Evolutionary conservation across 2,113 vertebrate species (phyloP).

Genomic region (Catharus minimus): DNA sequence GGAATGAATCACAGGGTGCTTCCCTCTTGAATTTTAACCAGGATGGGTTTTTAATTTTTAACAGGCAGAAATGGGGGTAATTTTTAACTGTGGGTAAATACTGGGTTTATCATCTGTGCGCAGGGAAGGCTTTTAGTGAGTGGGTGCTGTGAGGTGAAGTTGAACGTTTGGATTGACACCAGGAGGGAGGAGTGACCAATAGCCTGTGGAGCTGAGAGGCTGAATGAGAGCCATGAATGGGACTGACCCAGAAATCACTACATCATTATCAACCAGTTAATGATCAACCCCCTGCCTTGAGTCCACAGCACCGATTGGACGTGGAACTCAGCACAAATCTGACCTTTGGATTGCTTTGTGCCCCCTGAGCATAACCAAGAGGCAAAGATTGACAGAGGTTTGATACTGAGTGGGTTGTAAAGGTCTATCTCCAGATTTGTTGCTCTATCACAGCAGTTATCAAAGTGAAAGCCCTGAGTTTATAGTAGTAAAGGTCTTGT

Average conservation of each 20-base stretch:
- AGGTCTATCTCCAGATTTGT: neutral
- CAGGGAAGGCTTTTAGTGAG: neutral
- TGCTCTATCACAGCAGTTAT: neutral
- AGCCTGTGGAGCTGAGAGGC: neutral
- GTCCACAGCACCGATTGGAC: neutral
- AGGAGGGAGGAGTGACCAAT: neutral
- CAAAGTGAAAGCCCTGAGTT: neutral
- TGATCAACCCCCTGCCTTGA: neutral
- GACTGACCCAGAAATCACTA: neutral
- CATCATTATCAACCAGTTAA: neutral
- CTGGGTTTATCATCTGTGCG: neutral
- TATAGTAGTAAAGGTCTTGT: neutral
- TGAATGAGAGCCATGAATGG: neutral
- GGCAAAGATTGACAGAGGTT: neutral
- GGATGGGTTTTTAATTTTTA: neutral
- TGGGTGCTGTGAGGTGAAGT: fast-evolving
- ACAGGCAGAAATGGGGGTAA: neutral
- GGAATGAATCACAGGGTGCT: fast-evolving
- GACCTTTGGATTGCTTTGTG: neutral
- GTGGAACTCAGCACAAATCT: fast-evolving
- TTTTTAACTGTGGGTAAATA: conserved; percentile 33
- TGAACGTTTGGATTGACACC: neutral
- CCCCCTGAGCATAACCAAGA: neutral
- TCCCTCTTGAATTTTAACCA: neutral
- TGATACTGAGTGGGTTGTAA: neutral